A percentile compares a stretch with the other conserved stretches of the same genome.
phyloP scores from a whole-genome alignment of 2,797 vertebrate species.

The Zenarchopterus dispar region DNA sequence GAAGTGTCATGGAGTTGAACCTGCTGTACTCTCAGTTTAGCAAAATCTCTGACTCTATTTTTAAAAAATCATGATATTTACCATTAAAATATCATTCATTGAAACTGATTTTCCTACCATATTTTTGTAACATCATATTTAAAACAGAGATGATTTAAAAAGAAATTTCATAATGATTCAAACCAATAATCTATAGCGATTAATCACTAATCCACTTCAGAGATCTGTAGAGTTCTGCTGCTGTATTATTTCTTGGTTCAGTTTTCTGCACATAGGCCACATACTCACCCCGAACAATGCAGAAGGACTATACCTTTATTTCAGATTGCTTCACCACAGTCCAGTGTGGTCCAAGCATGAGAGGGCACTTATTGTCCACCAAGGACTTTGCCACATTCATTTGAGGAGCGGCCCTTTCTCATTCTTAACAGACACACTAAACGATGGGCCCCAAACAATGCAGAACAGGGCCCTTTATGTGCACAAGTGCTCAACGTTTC shows the following conservation, averaged over 20 bases:
- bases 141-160: too few species aligned
- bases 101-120: not conserved
- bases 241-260: conserved; percentile 55
- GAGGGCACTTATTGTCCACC: conserved; percentile 80
- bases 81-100: conserved; percentile 2
- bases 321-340: conserved; percentile 76
- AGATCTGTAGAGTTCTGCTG: conserved; percentile 15
- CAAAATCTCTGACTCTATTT: too few species aligned
- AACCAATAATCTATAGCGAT: conserved; percentile 7
- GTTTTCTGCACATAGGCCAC: conserved; percentile 46
- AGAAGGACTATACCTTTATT: conserved; percentile 71
- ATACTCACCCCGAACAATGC: conserved; percentile 62
- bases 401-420: conserved; percentile 78
- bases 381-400: conserved; percentile 84
- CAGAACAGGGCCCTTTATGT: conserved; percentile 83
- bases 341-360: conserved; percentile 76
- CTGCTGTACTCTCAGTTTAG: conserved; percentile 43
- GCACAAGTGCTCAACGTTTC: conserved; percentile 81
- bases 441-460: conserved; percentile 82
- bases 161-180: conserved; percentile 9
- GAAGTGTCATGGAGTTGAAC: conserved; percentile 54
- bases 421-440: conserved; percentile 86
- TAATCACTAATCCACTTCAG: conserved; percentile 12
- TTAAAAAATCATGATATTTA: not conserved
- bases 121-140: too few species aligned